Evolutionary conservation across 2,797 vertebrate species (phyloP).

Genomic region (Momotus momota): DNA sequence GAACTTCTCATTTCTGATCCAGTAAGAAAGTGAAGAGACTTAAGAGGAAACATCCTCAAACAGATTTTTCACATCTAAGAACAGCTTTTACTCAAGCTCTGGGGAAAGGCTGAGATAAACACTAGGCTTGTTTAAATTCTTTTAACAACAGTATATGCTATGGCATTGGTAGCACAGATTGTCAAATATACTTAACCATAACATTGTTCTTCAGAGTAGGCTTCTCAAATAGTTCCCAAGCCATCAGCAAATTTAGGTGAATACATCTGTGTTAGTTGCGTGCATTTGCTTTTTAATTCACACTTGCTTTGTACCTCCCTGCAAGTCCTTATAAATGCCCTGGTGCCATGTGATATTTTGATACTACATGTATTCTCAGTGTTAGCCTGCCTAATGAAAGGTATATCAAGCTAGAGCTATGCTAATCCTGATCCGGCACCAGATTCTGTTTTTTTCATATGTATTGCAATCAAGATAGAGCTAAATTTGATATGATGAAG

Average conservation of each 20-base stretch:
- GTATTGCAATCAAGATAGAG: neutral
- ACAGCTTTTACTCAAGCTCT: neutral
- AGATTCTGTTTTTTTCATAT: neutral
- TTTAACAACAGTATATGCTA: neutral
- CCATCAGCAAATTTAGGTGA: neutral
- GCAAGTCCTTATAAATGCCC: neutral
- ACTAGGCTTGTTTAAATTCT: neutral
- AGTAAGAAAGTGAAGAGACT: neutral
- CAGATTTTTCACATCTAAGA: neutral
- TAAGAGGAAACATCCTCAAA: neutral
- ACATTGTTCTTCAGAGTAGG: neutral
- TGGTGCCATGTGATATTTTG: neutral
- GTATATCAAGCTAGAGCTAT: neutral
- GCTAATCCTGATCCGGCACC: neutral
- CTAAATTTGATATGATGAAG: neutral
- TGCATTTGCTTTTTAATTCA: neutral
- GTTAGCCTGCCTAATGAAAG: slow-evolving; percentile 8
- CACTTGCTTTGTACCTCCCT: neutral
- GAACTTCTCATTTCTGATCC: neutral
- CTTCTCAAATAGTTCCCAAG: neutral
- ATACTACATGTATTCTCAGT: neutral
- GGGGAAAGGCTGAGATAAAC: neutral
- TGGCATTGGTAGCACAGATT: neutral
- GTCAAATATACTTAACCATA: neutral
- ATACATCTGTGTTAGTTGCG: neutral